Percentiles rank a stretch among this genome's conserved stretches.
These are phyloP conservation scores for Tokudaia tokunoshimensis DNA, from an alignment of 2,797 vertebrate genomes.

Conservation along the genomic window DNA sequence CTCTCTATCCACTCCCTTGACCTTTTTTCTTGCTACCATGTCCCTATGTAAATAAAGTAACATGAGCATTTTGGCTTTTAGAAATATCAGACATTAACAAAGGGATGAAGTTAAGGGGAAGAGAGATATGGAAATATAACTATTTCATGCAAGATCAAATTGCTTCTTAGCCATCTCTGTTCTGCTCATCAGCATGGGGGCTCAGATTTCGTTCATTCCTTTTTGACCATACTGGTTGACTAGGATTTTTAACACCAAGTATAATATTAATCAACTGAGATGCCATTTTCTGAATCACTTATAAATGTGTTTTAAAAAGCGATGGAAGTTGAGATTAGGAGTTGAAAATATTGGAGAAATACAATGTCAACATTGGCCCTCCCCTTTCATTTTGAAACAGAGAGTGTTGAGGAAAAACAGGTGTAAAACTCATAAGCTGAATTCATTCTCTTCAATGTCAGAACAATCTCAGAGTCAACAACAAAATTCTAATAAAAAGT, in stretches of 20 bases:
- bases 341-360: slow-evolving; percentile 19
- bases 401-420: not conserved
- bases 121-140: not conserved
- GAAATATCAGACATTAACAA: slow-evolving; percentile 22
- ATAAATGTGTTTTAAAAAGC: slow-evolving; percentile 38
- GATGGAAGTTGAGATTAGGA: not conserved
- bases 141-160: not conserved
- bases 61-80: not conserved
- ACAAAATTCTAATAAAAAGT: slow-evolving; percentile 5
- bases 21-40: not conserved
- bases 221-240: not conserved
- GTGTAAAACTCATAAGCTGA: not conserved
- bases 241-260: not conserved
- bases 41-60: slow-evolving; percentile 8
- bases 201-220: not conserved
- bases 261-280: not conserved
- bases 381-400: not conserved
- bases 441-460: not conserved
- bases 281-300: not conserved
- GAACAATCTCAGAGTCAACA: not conserved
- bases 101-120: not conserved
- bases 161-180: not conserved
- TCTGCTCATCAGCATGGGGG: not conserved
- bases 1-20: not conserved
- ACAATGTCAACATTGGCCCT: not conserved